phyloP scores from a whole-genome alignment of 1,140 invertebrate species.

The Andrena cerasifolii region DNA sequence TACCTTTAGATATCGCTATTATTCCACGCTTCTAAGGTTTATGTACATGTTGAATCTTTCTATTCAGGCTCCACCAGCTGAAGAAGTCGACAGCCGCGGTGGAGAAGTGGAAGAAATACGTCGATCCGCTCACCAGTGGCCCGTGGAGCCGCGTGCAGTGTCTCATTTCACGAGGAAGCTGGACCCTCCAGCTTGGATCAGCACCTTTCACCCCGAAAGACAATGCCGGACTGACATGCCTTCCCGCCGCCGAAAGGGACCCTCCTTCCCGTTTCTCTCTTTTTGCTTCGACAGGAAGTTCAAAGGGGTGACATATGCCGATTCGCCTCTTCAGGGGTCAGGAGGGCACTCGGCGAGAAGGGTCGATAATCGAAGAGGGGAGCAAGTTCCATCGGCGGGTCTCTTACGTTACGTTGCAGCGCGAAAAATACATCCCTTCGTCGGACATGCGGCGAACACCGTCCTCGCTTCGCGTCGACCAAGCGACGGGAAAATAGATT shows the following conservation, averaged over 20 bases:
- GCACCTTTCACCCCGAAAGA: conserved; percentile 36
- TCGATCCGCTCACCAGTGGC: conserved; percentile 8
- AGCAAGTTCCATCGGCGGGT: conserved; percentile 5
- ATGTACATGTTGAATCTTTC: too few species aligned
- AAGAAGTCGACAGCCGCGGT: too few species aligned
- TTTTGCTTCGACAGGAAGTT: conserved; percentile 40
- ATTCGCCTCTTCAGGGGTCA: conserved; percentile 52
- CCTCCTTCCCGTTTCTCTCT: conserved; percentile 38
- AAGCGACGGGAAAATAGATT: neutral
- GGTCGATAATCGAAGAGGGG: conserved; percentile 62
- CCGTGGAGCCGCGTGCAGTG: neutral
- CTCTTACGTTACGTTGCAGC: neutral
- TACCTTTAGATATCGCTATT: too few species aligned
- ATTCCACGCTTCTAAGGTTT: too few species aligned
- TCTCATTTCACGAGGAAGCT: conserved; percentile 12
- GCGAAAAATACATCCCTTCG: neutral
- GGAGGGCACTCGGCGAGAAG: conserved; percentile 55
- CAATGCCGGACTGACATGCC: conserved; percentile 49
- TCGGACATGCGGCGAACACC: neutral
- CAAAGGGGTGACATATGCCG: conserved; percentile 53
- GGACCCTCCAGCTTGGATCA: neutral
- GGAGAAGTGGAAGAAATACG: neutral
- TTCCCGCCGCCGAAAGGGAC: conserved; percentile 29
- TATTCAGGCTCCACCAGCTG: too few species aligned
- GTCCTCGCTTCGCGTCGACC: neutral